Percentiles rank a stretch among this genome's conserved stretches.
Evolutionary conservation across 1,140 invertebrate species (phyloP).

Genomic region (Tetragnatha versicolor): DNA sequence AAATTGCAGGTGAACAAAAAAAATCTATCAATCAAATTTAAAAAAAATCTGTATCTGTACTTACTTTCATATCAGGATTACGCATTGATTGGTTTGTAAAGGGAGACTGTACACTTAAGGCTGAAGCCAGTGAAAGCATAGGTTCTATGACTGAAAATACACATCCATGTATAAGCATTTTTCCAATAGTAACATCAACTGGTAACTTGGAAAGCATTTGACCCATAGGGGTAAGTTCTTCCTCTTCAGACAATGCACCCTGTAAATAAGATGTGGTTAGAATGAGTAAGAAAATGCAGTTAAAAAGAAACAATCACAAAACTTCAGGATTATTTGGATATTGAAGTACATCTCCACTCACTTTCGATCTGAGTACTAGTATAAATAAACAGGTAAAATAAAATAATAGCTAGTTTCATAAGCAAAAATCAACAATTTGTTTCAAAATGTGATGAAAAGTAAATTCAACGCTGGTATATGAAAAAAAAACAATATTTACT

Average conservation of each 20-base stretch:
- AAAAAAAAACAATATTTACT: no score
- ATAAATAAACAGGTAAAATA: no score
- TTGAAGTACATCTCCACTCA: no score
- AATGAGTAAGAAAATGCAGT: neutral
- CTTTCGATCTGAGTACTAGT: no score
- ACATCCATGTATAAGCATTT: conserved; percentile 72
- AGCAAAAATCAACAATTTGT: no score
- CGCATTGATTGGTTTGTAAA: conserved; percentile 88
- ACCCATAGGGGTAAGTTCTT: conserved; percentile 89
- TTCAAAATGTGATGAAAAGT: no score
- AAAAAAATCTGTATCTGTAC: conserved; percentile 8
- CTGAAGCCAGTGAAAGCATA: conserved; percentile 88
- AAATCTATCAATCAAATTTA: neutral
- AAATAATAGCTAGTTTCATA: no score
- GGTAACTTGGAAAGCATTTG: conserved; percentile 86
- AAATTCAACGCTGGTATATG: no score
- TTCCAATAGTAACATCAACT: conserved; percentile 93
- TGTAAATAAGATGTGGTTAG: conserved; percentile 61
- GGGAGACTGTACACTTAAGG: conserved; percentile 90
- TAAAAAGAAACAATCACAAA: neutral
- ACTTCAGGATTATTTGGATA: no score
- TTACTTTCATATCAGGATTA: conserved; percentile 77
- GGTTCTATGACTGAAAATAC: conserved; percentile 71
- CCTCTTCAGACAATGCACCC: conserved; percentile 82
- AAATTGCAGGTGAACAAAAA: neutral